These are phyloP conservation scores for Meteorus colon DNA, from an alignment of 2,888 invertebrate species.

Conservation along the genomic window DNA sequence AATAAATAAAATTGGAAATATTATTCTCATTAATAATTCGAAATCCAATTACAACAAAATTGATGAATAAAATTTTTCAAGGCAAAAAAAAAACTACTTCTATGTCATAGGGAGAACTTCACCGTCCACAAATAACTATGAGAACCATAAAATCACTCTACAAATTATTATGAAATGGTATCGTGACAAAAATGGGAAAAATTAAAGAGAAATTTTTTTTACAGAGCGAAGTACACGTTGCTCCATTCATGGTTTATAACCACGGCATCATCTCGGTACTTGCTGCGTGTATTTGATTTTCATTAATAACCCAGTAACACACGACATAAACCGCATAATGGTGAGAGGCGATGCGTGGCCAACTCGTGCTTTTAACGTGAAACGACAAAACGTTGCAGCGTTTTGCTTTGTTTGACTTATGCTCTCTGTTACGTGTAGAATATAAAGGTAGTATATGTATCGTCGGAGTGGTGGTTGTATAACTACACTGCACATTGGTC, in stretches of 20 bases:
- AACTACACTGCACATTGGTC: conserved; percentile 10
- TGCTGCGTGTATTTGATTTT: conserved; percentile 60
- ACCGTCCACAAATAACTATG: too few relatives aligned
- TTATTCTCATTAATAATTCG: too few relatives aligned
- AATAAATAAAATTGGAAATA: background rate
- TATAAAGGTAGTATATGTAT: conserved; percentile 49
- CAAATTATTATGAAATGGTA: too few relatives aligned
- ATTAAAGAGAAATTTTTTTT: conserved; percentile 1
- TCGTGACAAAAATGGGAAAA: background rate
- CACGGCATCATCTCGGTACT: conserved; percentile 16
- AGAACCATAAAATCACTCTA: too few relatives aligned
- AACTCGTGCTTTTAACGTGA: conserved; percentile 26
- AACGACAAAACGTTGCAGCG: conserved; percentile 41
- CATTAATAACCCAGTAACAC: conserved; percentile 63
- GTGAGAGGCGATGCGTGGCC: conserved; percentile 32
- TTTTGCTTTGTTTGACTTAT: conserved; percentile 57
- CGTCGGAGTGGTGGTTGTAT: background rate
- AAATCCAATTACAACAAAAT: too few relatives aligned
- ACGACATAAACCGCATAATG: conserved; percentile 41
- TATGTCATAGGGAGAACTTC: too few relatives aligned
- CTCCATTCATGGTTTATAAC: conserved; percentile 12
- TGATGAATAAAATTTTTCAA: too few relatives aligned
- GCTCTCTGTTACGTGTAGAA: conserved; percentile 55
- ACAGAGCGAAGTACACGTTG: conserved; percentile 18
- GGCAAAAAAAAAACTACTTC: too few relatives aligned